A percentile compares a stretch with the other conserved stretches of the same genome.
phyloP scores from a whole-genome alignment of 1,140 invertebrate genomes.

The Campoletis sonorensis region DNA sequence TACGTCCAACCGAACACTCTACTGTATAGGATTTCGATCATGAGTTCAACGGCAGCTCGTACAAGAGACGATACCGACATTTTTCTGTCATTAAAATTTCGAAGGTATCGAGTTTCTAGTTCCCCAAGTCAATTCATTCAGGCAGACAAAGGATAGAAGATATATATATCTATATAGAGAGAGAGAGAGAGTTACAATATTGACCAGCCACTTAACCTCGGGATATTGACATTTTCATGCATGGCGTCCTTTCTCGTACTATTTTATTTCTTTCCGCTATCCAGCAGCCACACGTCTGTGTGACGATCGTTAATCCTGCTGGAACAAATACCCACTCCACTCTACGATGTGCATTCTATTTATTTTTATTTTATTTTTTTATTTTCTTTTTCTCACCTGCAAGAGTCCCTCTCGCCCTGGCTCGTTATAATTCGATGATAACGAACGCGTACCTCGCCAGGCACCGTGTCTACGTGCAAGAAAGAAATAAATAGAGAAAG shows the following conservation, averaged over 20 bases:
- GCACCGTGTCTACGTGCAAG: not conserved
- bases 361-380: not conserved
- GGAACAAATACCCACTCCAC: not conserved
- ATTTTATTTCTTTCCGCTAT: not conserved
- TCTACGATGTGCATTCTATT: not conserved
- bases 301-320: not conserved
- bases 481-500: not conserved
- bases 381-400: not conserved
- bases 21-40: not conserved
- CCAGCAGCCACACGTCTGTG: not conserved
- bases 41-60: not conserved
- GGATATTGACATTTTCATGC: slow-evolving; percentile 33
- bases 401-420: not conserved
- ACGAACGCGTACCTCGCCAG: not conserved
- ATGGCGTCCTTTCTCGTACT: not conserved
- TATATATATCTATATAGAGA: no score
- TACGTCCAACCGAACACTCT: not conserved
- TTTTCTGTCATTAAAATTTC: slow-evolving; percentile 35
- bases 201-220: slow-evolving; percentile 28
- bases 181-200: not conserved
- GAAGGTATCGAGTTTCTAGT: slow-evolving; percentile 17
- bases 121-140: not conserved
- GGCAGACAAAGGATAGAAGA: not conserved
- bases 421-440: slow-evolving; percentile 14
- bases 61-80: not conserved